Evolutionary conservation across 2,113 vertebrate genomes (phyloP), one percentile per base, ranked within the genome.

Genomic region (Mirounga angustirostris): DNA sequence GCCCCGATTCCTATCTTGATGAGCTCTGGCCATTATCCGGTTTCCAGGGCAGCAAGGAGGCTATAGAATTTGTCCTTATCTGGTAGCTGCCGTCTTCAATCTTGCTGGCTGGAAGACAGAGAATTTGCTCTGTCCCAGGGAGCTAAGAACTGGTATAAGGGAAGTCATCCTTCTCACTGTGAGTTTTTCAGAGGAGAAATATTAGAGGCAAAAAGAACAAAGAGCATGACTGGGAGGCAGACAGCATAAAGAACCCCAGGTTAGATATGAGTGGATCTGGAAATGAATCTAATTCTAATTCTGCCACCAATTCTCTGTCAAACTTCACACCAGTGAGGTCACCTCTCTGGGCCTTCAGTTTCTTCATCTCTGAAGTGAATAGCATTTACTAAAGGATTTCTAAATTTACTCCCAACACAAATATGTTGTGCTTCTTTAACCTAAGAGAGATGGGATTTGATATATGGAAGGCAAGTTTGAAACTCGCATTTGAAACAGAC

Each of bases 211-310:
- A 24, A 9, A 11, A 73, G 24, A 54, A 13, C 12, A 52, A 92
- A 63, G 10, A 0, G 0, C 12, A 19, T 46, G 54, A 28, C 5
- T 0, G 1, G 22, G 36, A 94, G 26, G 14, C 12, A 0, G 14
- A 16, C 2, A 19, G 13, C 16, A 6, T 5, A 21, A 92, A 18
- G 21, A 26, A 13, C 5, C 28, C 5, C 2, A 4, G 61, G 0
- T 16, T 4, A 50, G 54, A 50, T 24, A 5, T 0, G 4, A 19
- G 15, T 50, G 16, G 56, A 21, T 19, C 7, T 33, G 19, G 73
- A 54, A 10, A 12, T 2, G 21, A 95, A 19, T 43, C 21, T 81
- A 7, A 28, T 7, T 52, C 24, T 85, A 5, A 22, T 10, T 50
- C 12, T 91, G 76, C 12, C 6, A 10, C 50, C 12, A 5, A 1